These are phyloP conservation scores for Tokudaia tokunoshimensis DNA, from an alignment of 2,797 vertebrate species.

Conservation along the genomic window DNA sequence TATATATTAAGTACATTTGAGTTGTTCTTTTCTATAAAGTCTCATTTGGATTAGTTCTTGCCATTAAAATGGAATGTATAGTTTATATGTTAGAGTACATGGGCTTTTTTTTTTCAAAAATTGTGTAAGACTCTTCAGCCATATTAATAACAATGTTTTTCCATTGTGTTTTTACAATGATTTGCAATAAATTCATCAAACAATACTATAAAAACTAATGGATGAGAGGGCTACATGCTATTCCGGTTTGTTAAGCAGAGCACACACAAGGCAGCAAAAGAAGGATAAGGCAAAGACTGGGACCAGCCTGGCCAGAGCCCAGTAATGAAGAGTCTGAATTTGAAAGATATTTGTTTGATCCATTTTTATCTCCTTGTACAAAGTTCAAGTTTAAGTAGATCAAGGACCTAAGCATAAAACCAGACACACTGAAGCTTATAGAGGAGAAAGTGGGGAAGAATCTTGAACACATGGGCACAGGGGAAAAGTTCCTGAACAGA, in stretches of 20 bases:
- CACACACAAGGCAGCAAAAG: not conserved
- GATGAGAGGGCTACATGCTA: not conserved
- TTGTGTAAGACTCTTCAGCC: not conserved
- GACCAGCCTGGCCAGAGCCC: not conserved
- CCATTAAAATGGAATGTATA: not conserved
- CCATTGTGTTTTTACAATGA: not conserved
- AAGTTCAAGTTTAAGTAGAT: no score
- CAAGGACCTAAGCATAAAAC: no score
- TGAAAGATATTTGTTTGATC: not conserved
- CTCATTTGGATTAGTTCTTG: not conserved
- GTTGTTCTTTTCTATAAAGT: not conserved
- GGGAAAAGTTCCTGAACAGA: no score
- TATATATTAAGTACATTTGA: not conserved
- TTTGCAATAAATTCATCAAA: not conserved
- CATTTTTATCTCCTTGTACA: no score
- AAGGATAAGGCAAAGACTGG: not conserved
- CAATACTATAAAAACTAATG: not conserved
- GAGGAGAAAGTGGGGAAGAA: no score
- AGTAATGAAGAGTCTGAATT: not conserved
- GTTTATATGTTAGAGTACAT: slow-evolving; percentile 9
- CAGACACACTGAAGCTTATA: no score
- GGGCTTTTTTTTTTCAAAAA: slow-evolving; percentile 4
- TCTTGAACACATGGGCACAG: no score
- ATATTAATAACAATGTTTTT: not conserved
- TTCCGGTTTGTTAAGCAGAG: not conserved